Evolutionary conservation across 2,797 vertebrate genomes (phyloP).

Genomic region (Pseudocheirus occidentalis): DNA sequence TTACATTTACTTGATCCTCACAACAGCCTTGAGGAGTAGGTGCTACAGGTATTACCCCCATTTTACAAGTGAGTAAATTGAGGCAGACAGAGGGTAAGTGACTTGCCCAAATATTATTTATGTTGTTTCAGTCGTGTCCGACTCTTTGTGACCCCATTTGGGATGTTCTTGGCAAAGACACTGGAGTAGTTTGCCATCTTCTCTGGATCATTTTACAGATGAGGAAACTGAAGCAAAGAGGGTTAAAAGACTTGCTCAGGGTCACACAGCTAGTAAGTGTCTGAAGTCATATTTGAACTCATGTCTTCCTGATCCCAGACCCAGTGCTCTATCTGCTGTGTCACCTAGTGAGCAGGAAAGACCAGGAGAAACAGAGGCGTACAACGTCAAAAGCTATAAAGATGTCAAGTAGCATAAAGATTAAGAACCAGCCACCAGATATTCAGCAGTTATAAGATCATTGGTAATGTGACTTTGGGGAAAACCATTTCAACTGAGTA

Average conservation of each 20-base stretch:
- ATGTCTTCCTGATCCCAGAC: background rate
- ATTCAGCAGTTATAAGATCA: background rate
- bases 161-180: background rate
- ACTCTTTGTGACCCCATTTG: background rate
- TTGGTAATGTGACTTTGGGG: background rate
- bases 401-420: background rate
- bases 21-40: background rate
- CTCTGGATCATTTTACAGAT: background rate
- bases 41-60: background rate
- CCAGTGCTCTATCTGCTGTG: background rate
- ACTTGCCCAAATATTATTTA: background rate
- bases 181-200: background rate
- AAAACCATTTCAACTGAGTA: background rate
- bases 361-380: background rate
- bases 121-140: background rate
- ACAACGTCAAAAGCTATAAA: background rate
- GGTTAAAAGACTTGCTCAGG: background rate
- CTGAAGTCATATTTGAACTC: background rate
- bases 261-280: background rate
- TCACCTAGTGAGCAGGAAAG: background rate
- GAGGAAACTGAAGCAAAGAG: background rate
- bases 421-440: background rate
- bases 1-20: background rate
- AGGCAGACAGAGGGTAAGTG: background rate
- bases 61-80: background rate